phyloP scores from a whole-genome alignment of 2,797 vertebrate species.

The Melanotaenia maccullochi region DNA sequence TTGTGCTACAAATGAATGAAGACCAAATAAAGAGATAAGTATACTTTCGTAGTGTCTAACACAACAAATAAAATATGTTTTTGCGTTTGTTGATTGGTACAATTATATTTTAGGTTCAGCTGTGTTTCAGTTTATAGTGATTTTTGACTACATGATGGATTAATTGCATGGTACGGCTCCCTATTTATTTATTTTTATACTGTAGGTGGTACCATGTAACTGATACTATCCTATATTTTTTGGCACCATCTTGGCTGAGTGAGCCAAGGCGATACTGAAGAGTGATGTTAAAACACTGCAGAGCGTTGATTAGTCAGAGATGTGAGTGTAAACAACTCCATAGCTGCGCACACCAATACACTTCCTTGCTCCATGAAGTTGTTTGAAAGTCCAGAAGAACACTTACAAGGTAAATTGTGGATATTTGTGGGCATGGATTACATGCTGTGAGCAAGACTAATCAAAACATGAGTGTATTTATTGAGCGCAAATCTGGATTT shows the following conservation, averaged over 20 bases:
- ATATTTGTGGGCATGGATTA: no score
- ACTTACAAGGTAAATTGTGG: no score
- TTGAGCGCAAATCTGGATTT: no score
- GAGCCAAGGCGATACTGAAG: neutral
- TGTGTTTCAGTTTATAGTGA: no score
- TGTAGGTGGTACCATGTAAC: neutral
- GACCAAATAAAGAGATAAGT: neutral
- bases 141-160: no score
- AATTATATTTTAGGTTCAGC: neutral
- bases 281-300: neutral
- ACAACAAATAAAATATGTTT: neutral
- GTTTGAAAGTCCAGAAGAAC: neutral
- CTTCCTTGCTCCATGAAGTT: neutral
- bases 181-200: no score
- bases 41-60: neutral
- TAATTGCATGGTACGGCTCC: no score
- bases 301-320: no score
- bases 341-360: neutral
- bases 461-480: no score
- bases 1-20: neutral
- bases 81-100: neutral
- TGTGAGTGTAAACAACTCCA: neutral
- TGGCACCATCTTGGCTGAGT: neutral
- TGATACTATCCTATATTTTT: neutral
- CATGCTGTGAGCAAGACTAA: no score